Conservation (phyloP, 2,888 invertebrate genomes). For the Agrochola lychnidis region DNA sequence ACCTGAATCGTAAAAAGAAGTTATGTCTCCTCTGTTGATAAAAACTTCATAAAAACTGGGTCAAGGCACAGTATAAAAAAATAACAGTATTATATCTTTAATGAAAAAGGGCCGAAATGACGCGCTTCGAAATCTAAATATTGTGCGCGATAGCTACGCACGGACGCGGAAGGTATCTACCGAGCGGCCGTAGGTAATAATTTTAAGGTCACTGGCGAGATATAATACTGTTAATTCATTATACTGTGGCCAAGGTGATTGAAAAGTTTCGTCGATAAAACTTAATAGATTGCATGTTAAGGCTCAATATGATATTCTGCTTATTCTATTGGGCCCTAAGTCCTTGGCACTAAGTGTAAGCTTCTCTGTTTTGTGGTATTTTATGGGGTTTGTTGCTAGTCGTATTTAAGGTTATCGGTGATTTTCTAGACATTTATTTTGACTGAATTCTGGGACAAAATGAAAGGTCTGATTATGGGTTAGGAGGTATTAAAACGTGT, state of each 20-base stretch:
- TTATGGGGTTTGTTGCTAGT: constrained; percentile 19
- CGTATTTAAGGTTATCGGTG: constrained; percentile 12
- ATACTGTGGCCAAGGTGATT: constrained; percentile 33
- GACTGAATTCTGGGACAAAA: not conserved
- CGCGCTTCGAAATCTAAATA: too few relatives aligned
- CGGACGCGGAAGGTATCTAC: too few relatives aligned
- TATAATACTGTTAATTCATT: too few relatives aligned
- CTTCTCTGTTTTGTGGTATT: constrained; percentile 38
- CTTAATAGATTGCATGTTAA: constrained; percentile 50
- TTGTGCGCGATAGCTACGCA: too few relatives aligned
- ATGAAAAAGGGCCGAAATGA: too few relatives aligned
- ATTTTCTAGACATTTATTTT: not conserved
- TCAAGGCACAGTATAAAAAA: constrained; percentile 1
- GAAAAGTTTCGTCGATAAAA: constrained; percentile 52
- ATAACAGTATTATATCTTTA: too few relatives aligned
- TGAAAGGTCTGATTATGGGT: not conserved
- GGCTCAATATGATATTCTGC: constrained; percentile 24
- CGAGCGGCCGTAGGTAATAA: too few relatives aligned
- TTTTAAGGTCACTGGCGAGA: too few relatives aligned
- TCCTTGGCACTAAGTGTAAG: constrained; percentile 34
- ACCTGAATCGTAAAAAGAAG: constrained; percentile 38
- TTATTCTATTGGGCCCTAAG: constrained; percentile 48
- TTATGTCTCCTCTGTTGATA: constrained; percentile 41
- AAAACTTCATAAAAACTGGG: constrained; percentile 48
- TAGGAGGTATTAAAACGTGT: not conserved